Evolutionary conservation across 2,113 vertebrate species (phyloP), one percentile per base, ranked within the genome.

Genomic region (Nibea coibor): DNA sequence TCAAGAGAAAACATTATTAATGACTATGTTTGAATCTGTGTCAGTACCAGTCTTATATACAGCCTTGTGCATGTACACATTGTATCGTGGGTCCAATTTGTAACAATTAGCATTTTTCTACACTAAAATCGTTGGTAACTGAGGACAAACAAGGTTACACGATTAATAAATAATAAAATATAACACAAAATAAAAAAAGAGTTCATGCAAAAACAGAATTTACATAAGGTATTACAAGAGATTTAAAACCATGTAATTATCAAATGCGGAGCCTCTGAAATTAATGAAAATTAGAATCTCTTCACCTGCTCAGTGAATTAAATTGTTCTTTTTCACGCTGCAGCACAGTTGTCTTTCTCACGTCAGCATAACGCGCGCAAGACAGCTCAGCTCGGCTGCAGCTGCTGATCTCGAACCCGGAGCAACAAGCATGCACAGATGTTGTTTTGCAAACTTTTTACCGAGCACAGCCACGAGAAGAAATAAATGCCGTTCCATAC

Each of bases 401-500:
- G 28, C 31, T 31, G 31, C 31, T 31, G 31, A 31, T 39, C 35
- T 39, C 8, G 8, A 59, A n/a, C 2, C 45, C 15, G 56, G 5
- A 39, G 15, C 0, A 2, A 24, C 22, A 75, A 10, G 42, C 43
- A n/a, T 17, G 8, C 19, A 61, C 15, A 50, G 22, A 24, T 4
- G 20, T 10, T 17, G 2, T 4, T 48, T 2, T 39, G 4, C n/a
- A 63, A 53, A 20, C 16, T 0, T 16, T 26, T 62, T 48, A 12
- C 5, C 0, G 2, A 70, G 22, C 20, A 28, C 22, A 58, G 14
- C 24, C 11, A 16, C 10, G 64, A 64, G n/a, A 11, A 75, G 35
- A 22, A 65, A 78, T 43, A 74, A 73, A 82, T 51, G 39, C 3
- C 39, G 58, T 71, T 61, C 3, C 20, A 71, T 72, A 42, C 45